Base-by-base conservation (phyloP, 2,888 invertebrate species). In the Tinea trinotella region DNA sequence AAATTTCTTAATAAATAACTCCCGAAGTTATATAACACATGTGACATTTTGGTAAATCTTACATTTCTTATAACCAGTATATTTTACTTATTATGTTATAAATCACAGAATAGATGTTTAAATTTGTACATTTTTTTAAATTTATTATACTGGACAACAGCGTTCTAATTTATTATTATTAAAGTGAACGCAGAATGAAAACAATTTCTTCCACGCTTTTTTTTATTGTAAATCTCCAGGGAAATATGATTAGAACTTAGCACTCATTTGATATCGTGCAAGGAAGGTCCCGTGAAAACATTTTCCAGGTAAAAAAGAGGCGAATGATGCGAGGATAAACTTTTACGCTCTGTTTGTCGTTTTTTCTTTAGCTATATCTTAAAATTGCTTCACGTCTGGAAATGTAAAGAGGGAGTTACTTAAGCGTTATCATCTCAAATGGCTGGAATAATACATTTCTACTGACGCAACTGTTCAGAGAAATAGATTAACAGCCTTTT, bases 161-260 rank as follows among this genome's bases (percentile, higher is more conserved):
- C 22, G 30, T 3, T 10, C 76, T 77, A 78, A 80, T 81, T 84
- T 81, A 76, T 80, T 78, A 78, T 76, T 78, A 75, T 76, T 76
- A 74, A 67, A 70, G 66, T 64, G 67, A 64, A 70, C 68, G 69
- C 74, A 70, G 73, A 77, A 74, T 69, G 73, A 74, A 76, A 75
- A 78, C 74, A 75, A 80, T 82, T 77, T 75, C 68, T 71, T 65
- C 67, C 68, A 69, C 68, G 70, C 66, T 71, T 74, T 70, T 65
- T 71, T 70, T 68, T 65, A 65, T 30, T 64, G 63, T 62, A 64
- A 62, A 59, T 62, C 58, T 64, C 60, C 59, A 2, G 54, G 12
- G 30, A 15, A 17, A 46, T 24, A n/a, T 2, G 30, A 30, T 30
- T 30, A 30, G 30, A 30, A 15, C 65, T 73, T 70, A 68, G 64